Evolutionary conservation across 2,888 invertebrate genomes (phyloP).

Genomic region (Leptinotarsa tumamoca): DNA sequence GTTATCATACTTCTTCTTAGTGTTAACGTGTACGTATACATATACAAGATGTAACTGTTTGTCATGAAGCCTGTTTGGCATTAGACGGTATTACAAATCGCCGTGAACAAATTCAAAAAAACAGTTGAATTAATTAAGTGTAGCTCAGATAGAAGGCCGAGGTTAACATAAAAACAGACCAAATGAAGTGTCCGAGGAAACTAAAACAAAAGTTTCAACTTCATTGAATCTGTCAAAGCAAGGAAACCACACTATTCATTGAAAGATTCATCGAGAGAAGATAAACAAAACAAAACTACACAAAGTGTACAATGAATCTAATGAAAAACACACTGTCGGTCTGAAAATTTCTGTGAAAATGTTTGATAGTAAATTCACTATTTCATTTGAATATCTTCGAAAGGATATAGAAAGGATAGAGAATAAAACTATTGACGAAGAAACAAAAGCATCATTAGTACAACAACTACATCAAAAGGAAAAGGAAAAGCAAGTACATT

Average conservation of each 20-base stretch:
- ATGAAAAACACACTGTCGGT: slow-evolving; percentile 17
- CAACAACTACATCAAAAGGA: background rate
- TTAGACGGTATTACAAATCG: background rate
- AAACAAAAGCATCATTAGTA: no score
- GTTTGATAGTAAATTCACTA: slow-evolving; percentile 36
- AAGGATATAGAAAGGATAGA: slow-evolving; percentile 28
- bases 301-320: slow-evolving; percentile 31
- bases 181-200: background rate
- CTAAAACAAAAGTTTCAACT: background rate
- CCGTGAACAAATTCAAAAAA: background rate
- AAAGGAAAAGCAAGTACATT: background rate
- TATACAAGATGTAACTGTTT: background rate
- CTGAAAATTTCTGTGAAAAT: slow-evolving; percentile 27
- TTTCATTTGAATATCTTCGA: slow-evolving; percentile 8
- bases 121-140: background rate
- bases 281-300: slow-evolving; percentile 29
- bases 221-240: background rate
- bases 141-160: slow-evolving; percentile 1
- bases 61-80: background rate
- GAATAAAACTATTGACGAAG: background rate
- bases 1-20: background rate
- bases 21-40: background rate
- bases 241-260: slow-evolving; percentile 6
- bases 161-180: slow-evolving; percentile 5
- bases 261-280: slow-evolving; percentile 21